Evolutionary conservation across 2,797 vertebrate species (phyloP), one percentile per base, ranked within the genome.

Genomic region (Tapirus indicus): DNA sequence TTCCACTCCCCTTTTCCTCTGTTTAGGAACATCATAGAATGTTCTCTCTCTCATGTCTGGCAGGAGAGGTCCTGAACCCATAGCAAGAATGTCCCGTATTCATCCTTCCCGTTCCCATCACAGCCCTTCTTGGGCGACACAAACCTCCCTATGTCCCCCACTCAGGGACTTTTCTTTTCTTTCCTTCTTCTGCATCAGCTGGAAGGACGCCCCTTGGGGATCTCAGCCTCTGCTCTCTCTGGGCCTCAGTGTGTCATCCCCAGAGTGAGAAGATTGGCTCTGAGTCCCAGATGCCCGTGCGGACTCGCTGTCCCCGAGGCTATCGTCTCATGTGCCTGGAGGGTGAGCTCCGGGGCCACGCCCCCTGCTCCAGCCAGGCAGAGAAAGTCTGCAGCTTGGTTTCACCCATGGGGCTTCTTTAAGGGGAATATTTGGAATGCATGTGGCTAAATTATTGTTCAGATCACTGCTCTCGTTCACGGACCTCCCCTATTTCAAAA

Each of bases 61-160:
- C 74, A 3, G 64, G 35, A 25, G 35, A 35, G n/a, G 29, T 64
- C 52, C 62, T 7, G 52, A 32, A 12, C n/a, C 60, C 6, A 0
- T 1, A 5, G 25, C 5, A 14, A 32, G 49, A 23, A 3, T 1
- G 4, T 8, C 52, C 25, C 32, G 88, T 14, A 88, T 82, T 5
- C 0, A 1, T 8, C 58, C 49, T 62, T 4, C 21, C 38, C 3
- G 0, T 6, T 16, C 74, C 62, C 12, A 0, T 35, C 16, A 0
- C 29, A 16, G 66, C 49, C 71, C 52, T 52, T 18, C 47, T 27
- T 29, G 3, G 0, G 23, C 9, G 2, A 25, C 60, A 27, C 27
- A 2, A 2, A 2, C 32, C 9, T 41, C 49, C 69, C 68, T 27
- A 18, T 1, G 18, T 7, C 11, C 54, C 14, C 17, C 0, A 20